Evolutionary conservation across 2,797 vertebrate genomes (phyloP).

Genomic region (Gastrophryne carolinensis): DNA sequence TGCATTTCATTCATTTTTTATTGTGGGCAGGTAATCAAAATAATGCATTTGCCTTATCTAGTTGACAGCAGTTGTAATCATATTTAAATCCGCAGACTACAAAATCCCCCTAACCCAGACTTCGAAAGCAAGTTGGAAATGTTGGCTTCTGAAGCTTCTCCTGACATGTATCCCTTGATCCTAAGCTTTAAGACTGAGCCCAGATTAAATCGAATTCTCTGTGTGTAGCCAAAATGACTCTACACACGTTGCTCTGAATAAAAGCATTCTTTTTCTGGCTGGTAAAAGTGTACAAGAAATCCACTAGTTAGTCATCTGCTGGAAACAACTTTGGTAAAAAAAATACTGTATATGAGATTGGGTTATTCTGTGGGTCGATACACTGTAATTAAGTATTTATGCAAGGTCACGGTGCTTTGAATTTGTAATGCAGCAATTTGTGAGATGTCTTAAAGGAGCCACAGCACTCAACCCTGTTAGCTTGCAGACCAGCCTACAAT

Average conservation of each 20-base stretch:
- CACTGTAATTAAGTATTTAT: not conserved
- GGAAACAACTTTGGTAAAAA: not conserved
- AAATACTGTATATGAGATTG: not conserved
- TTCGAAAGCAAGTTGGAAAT: slow-evolving; percentile 26
- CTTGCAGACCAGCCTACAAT: too few species aligned
- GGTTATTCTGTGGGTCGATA: not conserved
- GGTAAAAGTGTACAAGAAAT: slow-evolving; percentile 35
- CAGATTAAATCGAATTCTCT: slow-evolving; percentile 38
- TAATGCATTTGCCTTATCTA: slow-evolving; percentile 25
- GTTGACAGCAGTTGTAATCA: slow-evolving; percentile 27
- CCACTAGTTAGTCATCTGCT: not conserved
- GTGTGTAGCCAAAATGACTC: slow-evolving; percentile 11
- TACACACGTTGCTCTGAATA: slow-evolving; percentile 13
- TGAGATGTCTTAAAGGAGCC: not conserved
- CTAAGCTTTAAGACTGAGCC: slow-evolving; percentile 31
- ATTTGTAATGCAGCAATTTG: not conserved
- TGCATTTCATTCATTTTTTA: not conserved
- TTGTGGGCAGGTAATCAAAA: slow-evolving; percentile 16
- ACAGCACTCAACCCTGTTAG: too few species aligned
- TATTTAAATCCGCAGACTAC: slow-evolving; percentile 33
- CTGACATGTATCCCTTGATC: slow-evolving; percentile 40
- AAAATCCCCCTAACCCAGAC: slow-evolving; percentile 25
- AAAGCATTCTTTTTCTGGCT: slow-evolving; percentile 8
- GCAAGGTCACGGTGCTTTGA: not conserved
- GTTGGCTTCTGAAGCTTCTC: slow-evolving; percentile 25